Percentiles rank a stretch among this genome's conserved stretches.
These are phyloP conservation scores for Triplophysa tibetana DNA, from an alignment of 2,113 vertebrate species.

Conservation along the genomic window DNA sequence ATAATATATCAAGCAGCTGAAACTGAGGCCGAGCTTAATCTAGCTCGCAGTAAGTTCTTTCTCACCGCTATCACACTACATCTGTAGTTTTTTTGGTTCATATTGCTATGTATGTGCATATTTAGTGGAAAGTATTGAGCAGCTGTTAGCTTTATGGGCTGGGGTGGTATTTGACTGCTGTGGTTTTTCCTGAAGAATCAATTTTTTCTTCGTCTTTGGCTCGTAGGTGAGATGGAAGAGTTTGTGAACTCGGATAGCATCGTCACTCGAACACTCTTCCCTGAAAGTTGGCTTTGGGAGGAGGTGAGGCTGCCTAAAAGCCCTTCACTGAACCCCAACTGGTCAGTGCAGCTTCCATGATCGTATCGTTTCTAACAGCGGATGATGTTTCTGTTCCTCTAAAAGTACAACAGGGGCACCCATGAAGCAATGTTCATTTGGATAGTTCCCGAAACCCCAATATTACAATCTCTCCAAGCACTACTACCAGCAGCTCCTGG, in stretches of 20 bases:
- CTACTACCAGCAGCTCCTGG: too few species aligned
- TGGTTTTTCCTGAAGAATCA: not conserved
- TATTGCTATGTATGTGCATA: too few species aligned
- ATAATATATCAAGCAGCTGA: slow-evolving; percentile 29
- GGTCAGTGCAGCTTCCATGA: slow-evolving; percentile 53
- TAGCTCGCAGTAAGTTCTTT: slow-evolving; percentile 67
- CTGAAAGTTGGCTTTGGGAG: slow-evolving; percentile 74
- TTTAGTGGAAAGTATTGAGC: too few species aligned
- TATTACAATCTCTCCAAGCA: too few species aligned
- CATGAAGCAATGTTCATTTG: too few species aligned
- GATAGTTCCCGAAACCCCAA: too few species aligned
- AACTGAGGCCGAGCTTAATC: slow-evolving; percentile 29
- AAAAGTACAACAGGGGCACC: too few species aligned
- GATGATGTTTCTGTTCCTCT: not conserved
- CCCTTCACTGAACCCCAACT: slow-evolving; percentile 16
- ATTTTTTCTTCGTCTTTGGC: not conserved
- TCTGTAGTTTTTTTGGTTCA: too few species aligned
- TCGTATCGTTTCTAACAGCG: not conserved
- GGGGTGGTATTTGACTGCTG: not conserved
- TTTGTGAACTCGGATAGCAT: slow-evolving; percentile 61
- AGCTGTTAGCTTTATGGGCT: too few species aligned
- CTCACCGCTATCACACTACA: not conserved
- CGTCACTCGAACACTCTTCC: slow-evolving; percentile 59
- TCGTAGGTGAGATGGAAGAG: slow-evolving; percentile 54
- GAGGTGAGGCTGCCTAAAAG: slow-evolving; percentile 59